phyloP scores from a whole-genome alignment of 2,797 vertebrate species.

The Schizopygopsis malacanthus region DNA sequence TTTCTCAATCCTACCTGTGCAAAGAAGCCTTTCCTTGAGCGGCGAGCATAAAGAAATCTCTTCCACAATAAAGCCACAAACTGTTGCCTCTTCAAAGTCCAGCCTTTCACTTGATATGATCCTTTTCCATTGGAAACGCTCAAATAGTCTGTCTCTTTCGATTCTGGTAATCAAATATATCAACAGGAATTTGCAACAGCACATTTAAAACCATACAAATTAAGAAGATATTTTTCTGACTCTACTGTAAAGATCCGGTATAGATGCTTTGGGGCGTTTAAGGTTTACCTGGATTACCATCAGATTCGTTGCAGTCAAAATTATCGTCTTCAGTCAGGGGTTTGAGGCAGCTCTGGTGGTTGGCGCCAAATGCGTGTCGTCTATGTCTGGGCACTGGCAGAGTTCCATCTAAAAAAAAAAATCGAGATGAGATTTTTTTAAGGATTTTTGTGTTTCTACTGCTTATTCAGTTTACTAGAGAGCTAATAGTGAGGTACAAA shows the following conservation, averaged over 20 bases:
- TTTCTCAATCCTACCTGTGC: constrained; percentile 84
- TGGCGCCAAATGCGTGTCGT: constrained; percentile 87
- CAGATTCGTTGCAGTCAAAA: constrained; percentile 93
- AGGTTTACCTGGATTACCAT: constrained; percentile 87
- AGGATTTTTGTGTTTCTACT: neutral
- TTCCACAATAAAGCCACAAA: constrained; percentile 97
- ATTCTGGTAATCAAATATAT: constrained; percentile 77
- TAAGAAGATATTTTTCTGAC: neutral
- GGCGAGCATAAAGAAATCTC: constrained; percentile 91
- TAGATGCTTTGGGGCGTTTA: neutral
- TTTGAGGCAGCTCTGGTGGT: constrained; percentile 96
- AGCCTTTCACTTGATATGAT: constrained; percentile 93
- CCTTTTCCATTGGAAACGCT: constrained; percentile 94
- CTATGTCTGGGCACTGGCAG: constrained; percentile 91
- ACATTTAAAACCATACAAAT: neutral
- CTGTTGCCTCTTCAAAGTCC: constrained; percentile 94
- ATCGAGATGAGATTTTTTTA: constrained; percentile 4
- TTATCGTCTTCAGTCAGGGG: constrained; percentile 94
- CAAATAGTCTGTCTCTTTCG: constrained; percentile 94
- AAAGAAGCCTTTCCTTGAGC: constrained; percentile 96
- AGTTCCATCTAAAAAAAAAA: constrained; percentile 84
- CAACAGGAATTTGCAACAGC: neutral
- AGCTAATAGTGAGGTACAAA: neutral
- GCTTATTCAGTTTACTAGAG: neutral
- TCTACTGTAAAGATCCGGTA: neutral